phyloP scores from a whole-genome alignment of 2,797 vertebrate genomes.

The Pipistrellus pipistrellus region DNA sequence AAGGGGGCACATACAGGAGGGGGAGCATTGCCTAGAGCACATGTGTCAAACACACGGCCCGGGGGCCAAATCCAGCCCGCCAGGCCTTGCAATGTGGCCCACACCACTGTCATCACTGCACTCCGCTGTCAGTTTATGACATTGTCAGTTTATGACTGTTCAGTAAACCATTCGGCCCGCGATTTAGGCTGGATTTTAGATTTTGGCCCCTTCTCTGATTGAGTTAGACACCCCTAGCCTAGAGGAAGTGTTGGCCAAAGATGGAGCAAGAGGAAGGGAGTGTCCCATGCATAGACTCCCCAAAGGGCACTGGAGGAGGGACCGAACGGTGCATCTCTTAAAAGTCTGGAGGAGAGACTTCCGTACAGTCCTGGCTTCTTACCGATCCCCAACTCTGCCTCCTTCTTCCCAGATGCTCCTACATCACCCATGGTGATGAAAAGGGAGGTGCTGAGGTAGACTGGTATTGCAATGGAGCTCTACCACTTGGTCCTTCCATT shows the following conservation, averaged over 20 bases:
- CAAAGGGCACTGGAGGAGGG: not conserved
- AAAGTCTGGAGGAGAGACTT: not conserved
- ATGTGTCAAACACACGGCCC: too few species aligned
- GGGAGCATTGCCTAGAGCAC: conserved; percentile 76
- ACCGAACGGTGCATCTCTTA: not conserved
- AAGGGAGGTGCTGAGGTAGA: not conserved
- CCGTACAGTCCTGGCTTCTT: not conserved
- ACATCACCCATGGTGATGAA: not conserved
- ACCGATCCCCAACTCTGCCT: not conserved
- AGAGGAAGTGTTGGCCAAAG: not conserved
- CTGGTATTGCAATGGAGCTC: not conserved
- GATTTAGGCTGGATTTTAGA: too few species aligned
- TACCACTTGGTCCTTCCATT: not conserved
- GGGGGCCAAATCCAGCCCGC: too few species aligned
- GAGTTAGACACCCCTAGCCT: too few species aligned
- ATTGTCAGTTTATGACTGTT: too few species aligned
- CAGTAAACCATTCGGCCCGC: too few species aligned
- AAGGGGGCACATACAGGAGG: conserved; percentile 48
- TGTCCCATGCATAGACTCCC: not conserved
- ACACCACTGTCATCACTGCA: too few species aligned
- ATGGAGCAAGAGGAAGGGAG: too few species aligned
- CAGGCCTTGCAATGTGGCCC: too few species aligned
- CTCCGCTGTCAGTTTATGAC: too few species aligned
- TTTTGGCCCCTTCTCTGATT: too few species aligned
- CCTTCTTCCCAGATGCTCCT: not conserved